Conservation (phyloP, 1,140 invertebrate genomes). For the Aphidius gifuensis region DNA sequence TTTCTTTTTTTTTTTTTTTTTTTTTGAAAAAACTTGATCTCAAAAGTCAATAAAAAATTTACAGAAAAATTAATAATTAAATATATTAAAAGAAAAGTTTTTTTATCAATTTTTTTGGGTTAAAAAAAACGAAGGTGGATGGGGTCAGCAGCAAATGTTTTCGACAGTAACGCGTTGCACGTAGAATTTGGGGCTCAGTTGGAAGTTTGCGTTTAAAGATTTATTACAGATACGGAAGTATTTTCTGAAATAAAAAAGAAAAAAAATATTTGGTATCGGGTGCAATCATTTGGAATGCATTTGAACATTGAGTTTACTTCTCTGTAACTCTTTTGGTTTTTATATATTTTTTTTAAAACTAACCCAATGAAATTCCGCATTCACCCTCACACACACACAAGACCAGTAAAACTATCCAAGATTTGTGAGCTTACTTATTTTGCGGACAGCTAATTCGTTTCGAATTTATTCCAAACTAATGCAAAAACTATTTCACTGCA, state of each 20-base stretch:
- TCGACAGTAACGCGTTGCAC: slow-evolving; percentile 34
- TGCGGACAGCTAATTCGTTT: slow-evolving; percentile 29
- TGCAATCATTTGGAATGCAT: slow-evolving; percentile 44
- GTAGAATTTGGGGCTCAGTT: slow-evolving; percentile 39
- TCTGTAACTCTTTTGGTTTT: slow-evolving; percentile 21
- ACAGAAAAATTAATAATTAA: no score
- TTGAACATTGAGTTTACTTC: slow-evolving; percentile 36
- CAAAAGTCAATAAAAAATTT: no score
- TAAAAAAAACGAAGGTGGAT: no score
- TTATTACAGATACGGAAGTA: slow-evolving; percentile 47
- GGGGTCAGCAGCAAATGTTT: slow-evolving; percentile 31
- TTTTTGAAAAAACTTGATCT: no score
- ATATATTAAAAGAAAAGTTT: no score
- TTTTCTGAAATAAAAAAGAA: slow-evolving; percentile 44
- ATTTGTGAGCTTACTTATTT: slow-evolving; percentile 40
- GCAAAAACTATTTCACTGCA: no score
- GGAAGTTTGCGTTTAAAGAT: slow-evolving; percentile 38
- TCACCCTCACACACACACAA: background rate
- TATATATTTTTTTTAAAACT: background rate
- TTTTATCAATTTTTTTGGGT: no score
- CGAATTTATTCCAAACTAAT: slow-evolving; percentile 2
- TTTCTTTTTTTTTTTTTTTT: no score
- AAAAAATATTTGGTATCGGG: slow-evolving; percentile 26
- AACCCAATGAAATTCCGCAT: background rate
- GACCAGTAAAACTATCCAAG: slow-evolving; percentile 33